phyloP scores from a whole-genome alignment of 2,113 vertebrate genomes.

The Pachycephala philippinensis region DNA sequence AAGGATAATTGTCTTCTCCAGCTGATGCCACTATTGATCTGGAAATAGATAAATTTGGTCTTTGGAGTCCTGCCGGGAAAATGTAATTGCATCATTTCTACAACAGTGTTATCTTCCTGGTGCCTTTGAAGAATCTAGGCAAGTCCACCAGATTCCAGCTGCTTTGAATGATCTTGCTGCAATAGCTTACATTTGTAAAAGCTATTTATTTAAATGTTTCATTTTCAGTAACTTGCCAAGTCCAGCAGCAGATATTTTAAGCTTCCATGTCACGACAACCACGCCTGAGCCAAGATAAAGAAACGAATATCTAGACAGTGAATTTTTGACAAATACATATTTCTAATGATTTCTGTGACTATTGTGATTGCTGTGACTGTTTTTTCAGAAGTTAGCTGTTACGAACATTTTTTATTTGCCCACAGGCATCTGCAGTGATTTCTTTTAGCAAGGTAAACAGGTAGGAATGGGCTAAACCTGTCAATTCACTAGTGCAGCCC shows the following conservation, averaged over 20 bases:
- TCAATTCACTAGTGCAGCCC: not conserved
- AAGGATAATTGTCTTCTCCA: not conserved
- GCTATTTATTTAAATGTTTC: not conserved
- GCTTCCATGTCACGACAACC: not conserved
- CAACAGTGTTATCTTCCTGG: not conserved
- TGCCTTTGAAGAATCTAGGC: not conserved
- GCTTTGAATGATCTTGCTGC: not conserved
- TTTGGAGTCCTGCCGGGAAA: not conserved
- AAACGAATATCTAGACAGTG: not conserved
- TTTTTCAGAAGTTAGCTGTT: not conserved
- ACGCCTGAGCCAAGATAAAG: not conserved
- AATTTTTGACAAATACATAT: not conserved
- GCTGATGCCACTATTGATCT: not conserved
- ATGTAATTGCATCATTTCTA: not conserved
- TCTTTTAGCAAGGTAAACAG: not conserved
- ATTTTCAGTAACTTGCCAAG: not conserved
- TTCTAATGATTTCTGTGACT: not conserved
- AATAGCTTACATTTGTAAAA: not conserved
- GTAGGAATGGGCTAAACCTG: not conserved
- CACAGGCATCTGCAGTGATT: not conserved
- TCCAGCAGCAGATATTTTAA: not conserved
- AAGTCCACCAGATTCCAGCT: not conserved
- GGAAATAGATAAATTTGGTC: not conserved
- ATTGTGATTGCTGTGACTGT: not conserved
- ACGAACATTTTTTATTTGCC: not conserved